Conservation (phyloP, 1,140 invertebrate species). For the Trachelipus rathkii region DNA sequence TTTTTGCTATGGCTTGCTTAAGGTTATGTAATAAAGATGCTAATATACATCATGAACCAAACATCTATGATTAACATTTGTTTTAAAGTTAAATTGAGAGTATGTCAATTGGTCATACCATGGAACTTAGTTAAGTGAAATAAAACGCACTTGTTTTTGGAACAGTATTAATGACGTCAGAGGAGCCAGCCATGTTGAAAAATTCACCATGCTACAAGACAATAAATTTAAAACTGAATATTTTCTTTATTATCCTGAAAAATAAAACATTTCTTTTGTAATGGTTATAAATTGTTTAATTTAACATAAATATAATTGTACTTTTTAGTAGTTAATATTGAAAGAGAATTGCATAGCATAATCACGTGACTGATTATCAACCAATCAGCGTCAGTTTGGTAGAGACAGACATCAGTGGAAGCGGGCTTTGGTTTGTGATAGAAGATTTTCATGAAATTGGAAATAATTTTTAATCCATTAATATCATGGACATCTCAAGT, state of each 20-base stretch:
- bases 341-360: slow-evolving; percentile 2
- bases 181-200: neutral
- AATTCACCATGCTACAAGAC: neutral
- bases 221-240: neutral
- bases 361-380: neutral
- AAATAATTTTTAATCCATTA: neutral
- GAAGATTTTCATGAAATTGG: neutral
- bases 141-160: neutral
- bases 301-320: neutral
- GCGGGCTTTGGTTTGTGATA: slow-evolving; percentile 11
- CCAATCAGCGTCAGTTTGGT: slow-evolving; percentile 9
- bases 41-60: no score
- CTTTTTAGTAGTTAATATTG: neutral
- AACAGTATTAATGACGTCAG: neutral
- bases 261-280: neutral
- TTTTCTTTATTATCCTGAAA: neutral
- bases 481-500: neutral
- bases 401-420: neutral
- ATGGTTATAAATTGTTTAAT: neutral
- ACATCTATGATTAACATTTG: no score
- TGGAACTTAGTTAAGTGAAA: no score
- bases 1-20: no score
- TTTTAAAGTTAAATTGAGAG: no score
- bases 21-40: no score
- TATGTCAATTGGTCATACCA: no score